These are phyloP conservation scores for Drosophila grimshawi DNA, from an alignment of 1,140 invertebrate genomes.

Conservation along the genomic window DNA sequence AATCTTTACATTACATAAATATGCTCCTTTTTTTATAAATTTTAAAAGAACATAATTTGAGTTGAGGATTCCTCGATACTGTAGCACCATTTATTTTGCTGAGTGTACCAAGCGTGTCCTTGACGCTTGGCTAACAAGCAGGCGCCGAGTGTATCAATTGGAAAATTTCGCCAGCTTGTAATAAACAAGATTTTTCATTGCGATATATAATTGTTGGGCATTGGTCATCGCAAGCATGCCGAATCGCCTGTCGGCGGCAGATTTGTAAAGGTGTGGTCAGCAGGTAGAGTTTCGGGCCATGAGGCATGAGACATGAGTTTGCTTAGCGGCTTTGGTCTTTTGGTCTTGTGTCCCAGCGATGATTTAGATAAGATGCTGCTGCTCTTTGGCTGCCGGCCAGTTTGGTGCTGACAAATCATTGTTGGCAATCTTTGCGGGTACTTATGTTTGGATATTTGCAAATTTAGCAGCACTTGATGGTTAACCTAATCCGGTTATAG, in stretches of 20 bases:
- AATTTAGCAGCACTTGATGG: constrained; percentile 67
- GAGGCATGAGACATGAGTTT: constrained; percentile 9
- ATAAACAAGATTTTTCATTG: constrained; percentile 82
- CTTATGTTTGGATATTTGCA: constrained; percentile 63
- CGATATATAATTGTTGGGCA: constrained; percentile 46
- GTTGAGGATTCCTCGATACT: too few species aligned
- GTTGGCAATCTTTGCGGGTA: constrained; percentile 25
- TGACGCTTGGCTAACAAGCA: constrained; percentile 55
- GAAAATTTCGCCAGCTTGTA: constrained; percentile 78
- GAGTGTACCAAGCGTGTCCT: constrained; percentile 57
- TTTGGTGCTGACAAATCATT: constrained; percentile 75
- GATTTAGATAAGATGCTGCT: constrained; percentile 71
- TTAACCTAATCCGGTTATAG: constrained; percentile 62
- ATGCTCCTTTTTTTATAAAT: too few species aligned
- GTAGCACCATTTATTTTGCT: not conserved
- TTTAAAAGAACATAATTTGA: too few species aligned
- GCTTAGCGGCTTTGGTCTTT: constrained; percentile 26
- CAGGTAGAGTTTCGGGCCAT: constrained; percentile 35
- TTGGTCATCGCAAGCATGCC: constrained; percentile 51
- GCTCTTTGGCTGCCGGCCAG: constrained; percentile 20
- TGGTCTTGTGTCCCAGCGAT: constrained; percentile 6
- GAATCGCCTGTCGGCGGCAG: constrained; percentile 58
- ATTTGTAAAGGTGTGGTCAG: constrained; percentile 47
- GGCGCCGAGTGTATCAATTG: constrained; percentile 71
- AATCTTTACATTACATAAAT: too few species aligned